phyloP scores from a whole-genome alignment of 30 jellyfish, hydroid and myxozoan genomes.

The Cassiopea andromeda region DNA sequence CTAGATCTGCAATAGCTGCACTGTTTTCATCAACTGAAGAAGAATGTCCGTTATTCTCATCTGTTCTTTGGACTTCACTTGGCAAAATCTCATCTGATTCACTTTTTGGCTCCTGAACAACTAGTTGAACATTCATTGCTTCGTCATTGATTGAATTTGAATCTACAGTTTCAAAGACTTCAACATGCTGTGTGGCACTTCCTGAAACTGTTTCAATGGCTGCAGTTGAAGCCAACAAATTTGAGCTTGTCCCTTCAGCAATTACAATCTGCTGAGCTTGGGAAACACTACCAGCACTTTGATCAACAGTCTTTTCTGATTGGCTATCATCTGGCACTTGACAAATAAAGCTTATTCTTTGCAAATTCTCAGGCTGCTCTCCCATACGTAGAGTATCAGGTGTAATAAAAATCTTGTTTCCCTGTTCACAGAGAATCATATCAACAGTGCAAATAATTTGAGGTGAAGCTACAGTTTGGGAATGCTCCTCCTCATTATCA shows the following conservation, averaged over 20 bases:
- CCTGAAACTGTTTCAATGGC: constrained; percentile 26
- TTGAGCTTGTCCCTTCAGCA: constrained; percentile 14
- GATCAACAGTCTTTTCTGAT: background rate
- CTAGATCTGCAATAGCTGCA: background rate
- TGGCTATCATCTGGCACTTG: constrained; percentile 14
- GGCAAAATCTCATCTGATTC: background rate
- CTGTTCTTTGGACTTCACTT: background rate
- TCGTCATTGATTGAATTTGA: constrained; percentile 19
- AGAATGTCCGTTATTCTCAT: background rate
- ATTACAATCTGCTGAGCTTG: constrained; percentile 34
- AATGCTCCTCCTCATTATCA: background rate
- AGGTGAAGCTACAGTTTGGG: constrained; percentile 17
- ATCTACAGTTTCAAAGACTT: constrained; percentile 10
- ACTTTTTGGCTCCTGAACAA: constrained; percentile 19
- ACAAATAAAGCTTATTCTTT: constrained; percentile 50
- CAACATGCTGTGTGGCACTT: background rate
- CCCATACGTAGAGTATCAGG: constrained; percentile 60
- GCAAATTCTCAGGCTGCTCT: constrained; percentile 47
- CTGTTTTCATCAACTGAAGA: background rate
- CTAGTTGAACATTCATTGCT: constrained; percentile 27
- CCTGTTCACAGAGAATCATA: constrained; percentile 69
- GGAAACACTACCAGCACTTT: background rate
- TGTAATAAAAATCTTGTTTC: constrained; percentile 63
- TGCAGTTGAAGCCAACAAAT: constrained; percentile 16
- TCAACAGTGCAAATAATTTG: constrained; percentile 72